Conservation (phyloP, 1,140 invertebrate species). For the Mylabris phalerata region DNA sequence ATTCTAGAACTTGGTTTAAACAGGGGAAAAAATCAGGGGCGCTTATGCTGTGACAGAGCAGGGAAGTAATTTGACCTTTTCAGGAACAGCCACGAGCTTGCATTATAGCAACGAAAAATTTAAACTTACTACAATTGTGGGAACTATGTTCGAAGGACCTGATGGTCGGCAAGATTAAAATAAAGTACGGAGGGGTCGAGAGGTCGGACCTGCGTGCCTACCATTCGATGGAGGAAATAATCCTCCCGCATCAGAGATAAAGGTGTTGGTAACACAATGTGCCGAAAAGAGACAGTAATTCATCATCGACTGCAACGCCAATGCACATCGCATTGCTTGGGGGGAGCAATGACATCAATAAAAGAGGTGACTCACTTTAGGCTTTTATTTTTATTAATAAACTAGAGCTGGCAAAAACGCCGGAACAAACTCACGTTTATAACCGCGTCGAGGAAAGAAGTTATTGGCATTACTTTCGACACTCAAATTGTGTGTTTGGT, state of each 20-base stretch:
- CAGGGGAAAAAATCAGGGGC: neutral
- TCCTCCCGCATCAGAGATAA: too few species aligned
- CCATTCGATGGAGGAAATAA: too few species aligned
- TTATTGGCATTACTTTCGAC: neutral
- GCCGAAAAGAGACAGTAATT: slow-evolving; percentile 1
- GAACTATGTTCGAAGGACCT: too few species aligned
- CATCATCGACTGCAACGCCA: slow-evolving; percentile 28
- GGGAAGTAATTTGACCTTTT: neutral
- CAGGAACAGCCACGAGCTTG: neutral
- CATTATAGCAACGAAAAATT: neutral
- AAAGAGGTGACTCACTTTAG: slow-evolving; percentile 19
- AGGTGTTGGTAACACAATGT: too few species aligned
- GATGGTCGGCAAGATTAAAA: neutral
- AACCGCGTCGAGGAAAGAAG: slow-evolving; percentile 11
- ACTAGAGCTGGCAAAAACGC: too few species aligned
- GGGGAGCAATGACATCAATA: slow-evolving; percentile 26
- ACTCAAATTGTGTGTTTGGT: too few species aligned
- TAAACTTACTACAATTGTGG: neutral
- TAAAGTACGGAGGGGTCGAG: neutral
- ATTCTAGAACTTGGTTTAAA: neutral
- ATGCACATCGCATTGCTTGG: slow-evolving; percentile 28
- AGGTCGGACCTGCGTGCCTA: too few species aligned
- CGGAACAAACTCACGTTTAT: slow-evolving; percentile 12
- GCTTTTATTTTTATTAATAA: slow-evolving; percentile 20
- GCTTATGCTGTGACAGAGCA: neutral